These are phyloP conservation scores for Tromatobia lineatoria DNA, from an alignment of 2,888 invertebrate species.

Conservation along the genomic window DNA sequence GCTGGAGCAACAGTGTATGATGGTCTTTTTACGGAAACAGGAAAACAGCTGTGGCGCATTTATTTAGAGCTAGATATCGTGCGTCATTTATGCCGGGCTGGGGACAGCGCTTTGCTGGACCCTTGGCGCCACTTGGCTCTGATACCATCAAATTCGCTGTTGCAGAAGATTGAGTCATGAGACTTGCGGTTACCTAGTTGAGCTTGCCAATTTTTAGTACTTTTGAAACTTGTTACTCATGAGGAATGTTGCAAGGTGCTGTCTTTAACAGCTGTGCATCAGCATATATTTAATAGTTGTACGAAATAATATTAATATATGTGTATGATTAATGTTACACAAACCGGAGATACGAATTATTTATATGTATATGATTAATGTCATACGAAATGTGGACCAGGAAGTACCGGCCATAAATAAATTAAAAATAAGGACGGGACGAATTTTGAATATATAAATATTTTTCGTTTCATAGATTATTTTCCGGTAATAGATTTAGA, in stretches of 20 bases:
- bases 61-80: slow-evolving; percentile 72
- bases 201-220: slow-evolving; percentile 73
- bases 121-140: slow-evolving; percentile 74
- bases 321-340: too few species aligned
- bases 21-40: slow-evolving; percentile 58
- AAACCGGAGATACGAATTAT: too few species aligned
- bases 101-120: slow-evolving; percentile 49
- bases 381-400: too few species aligned
- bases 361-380: too few species aligned
- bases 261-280: not conserved
- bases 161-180: slow-evolving; percentile 72
- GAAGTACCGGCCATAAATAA: too few species aligned
- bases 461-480: too few species aligned
- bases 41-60: slow-evolving; percentile 83
- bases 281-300: not conserved
- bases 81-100: slow-evolving; percentile 67
- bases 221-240: not conserved
- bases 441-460: too few species aligned
- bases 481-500: too few species aligned
- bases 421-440: too few species aligned
- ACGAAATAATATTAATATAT: too few species aligned
- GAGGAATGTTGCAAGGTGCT: not conserved
- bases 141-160: slow-evolving; percentile 72
- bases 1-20: slow-evolving; percentile 71
- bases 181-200: slow-evolving; percentile 62